phyloP scores from a whole-genome alignment of 2,113 vertebrate genomes.

The Macroglossus sobrinus region DNA sequence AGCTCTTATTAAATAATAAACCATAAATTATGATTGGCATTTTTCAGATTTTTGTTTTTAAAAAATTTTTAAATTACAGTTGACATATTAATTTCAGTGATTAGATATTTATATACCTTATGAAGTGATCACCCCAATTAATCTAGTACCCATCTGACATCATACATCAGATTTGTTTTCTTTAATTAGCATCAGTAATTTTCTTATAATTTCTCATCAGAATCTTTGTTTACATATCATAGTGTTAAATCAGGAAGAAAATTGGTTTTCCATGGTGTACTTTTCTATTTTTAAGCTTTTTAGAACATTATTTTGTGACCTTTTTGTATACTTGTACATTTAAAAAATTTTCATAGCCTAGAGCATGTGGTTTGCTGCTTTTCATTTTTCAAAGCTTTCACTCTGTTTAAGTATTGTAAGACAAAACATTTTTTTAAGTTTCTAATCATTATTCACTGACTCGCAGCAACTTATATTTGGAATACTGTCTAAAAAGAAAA shows the following conservation, averaged over 20 bases:
- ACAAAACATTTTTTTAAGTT: not conserved
- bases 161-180: not conserved
- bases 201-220: not conserved
- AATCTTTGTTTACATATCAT: not conserved
- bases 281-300: slow-evolving; percentile 18
- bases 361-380: not conserved
- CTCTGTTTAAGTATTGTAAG: not conserved
- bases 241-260: slow-evolving; percentile 39
- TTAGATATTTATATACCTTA: not conserved
- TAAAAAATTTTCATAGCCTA: not conserved
- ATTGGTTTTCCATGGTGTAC: not conserved
- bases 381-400: not conserved
- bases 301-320: not conserved
- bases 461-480: not conserved
- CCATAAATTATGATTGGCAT: not conserved
- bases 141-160: not conserved
- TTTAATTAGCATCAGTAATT: not conserved
- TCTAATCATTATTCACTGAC: not conserved
- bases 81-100: not conserved
- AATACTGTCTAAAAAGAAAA: not conserved
- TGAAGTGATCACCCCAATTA: not conserved
- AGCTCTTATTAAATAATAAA: slow-evolving; percentile 5
- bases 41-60: slow-evolving; percentile 16
- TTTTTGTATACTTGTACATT: not conserved
- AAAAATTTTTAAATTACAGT: not conserved